Percentiles rank a stretch among this genome's conserved stretches.
These are phyloP conservation scores for Protosalanx chinensis DNA, from an alignment of 2,797 vertebrate species.

Conservation along the genomic window DNA sequence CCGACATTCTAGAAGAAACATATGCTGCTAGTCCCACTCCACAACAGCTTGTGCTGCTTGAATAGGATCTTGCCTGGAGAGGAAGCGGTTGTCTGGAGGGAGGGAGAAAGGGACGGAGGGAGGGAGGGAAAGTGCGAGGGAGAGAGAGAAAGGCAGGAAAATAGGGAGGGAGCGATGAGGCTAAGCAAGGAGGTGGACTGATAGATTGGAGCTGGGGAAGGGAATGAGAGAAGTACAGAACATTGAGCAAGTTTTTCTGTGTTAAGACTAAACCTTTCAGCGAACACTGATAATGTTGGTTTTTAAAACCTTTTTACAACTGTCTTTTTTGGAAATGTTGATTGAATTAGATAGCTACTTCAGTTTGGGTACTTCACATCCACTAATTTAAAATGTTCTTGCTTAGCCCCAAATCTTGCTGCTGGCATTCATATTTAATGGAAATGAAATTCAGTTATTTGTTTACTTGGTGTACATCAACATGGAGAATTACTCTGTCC, in stretches of 20 bases:
- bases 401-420: neutral
- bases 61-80: constrained; percentile 65
- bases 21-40: constrained; percentile 75
- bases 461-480: constrained; percentile 16
- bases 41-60: constrained; percentile 73
- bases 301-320: neutral
- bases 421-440: constrained; percentile 4
- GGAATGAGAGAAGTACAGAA: constrained; percentile 23
- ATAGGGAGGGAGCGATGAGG: constrained; percentile 19
- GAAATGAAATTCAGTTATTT: constrained; percentile 5
- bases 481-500: constrained; percentile 13
- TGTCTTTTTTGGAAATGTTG: constrained; percentile 16
- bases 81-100: constrained; percentile 64
- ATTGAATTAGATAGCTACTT: neutral
- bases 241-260: constrained; percentile 27
- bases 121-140: constrained; percentile 3
- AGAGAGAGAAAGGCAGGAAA: constrained; percentile 10
- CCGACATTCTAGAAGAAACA: constrained; percentile 81
- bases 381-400: constrained; percentile 9
- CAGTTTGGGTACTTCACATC: neutral
- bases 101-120: constrained; percentile 27
- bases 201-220: constrained; percentile 8
- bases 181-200: neutral
- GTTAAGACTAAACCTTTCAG: neutral
- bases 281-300: neutral